A percentile compares a stretch with the other conserved stretches of the same genome.
phyloP scores from a whole-genome alignment of 2,888 invertebrate species.

The Tolmerus cingulatus region DNA sequence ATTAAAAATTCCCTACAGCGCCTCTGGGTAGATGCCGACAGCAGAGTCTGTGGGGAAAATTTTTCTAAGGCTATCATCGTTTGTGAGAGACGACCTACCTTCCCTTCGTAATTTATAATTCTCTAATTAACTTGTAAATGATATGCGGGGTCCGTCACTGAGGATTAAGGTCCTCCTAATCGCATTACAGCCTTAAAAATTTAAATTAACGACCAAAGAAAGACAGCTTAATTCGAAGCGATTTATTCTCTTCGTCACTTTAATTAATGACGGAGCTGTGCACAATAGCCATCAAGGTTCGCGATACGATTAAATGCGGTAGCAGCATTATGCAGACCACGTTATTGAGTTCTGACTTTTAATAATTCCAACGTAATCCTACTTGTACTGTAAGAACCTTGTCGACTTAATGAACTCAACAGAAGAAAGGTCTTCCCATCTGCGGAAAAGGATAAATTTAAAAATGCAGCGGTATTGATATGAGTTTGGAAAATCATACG shows the following conservation, averaged over 20 bases:
- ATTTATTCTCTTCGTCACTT: slow-evolving; percentile 36
- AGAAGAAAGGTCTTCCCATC: neutral
- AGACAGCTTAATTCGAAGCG: slow-evolving; percentile 26
- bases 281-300: neutral
- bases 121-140: slow-evolving; percentile 36
- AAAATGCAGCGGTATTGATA: neutral
- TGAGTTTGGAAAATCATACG: neutral
- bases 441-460: neutral
- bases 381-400: neutral
- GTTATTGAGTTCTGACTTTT: slow-evolving; percentile 1
- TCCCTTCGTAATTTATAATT: slow-evolving; percentile 28
- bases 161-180: neutral
- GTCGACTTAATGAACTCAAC: neutral
- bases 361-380: slow-evolving; percentile 28
- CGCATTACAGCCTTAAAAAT: slow-evolving; percentile 33
- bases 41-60: neutral
- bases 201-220: slow-evolving; percentile 30
- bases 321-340: neutral
- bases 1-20: neutral
- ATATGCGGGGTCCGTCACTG: slow-evolving; percentile 16
- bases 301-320: neutral
- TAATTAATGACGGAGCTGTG: slow-evolving; percentile 11
- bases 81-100: neutral
- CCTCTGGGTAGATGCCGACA: neutral
- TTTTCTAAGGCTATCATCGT: neutral